A percentile compares a stretch with the other conserved stretches of the same genome.
phyloP scores from a whole-genome alignment of 2,113 vertebrate genomes.

The Brachyhypopomus gauderio region DNA sequence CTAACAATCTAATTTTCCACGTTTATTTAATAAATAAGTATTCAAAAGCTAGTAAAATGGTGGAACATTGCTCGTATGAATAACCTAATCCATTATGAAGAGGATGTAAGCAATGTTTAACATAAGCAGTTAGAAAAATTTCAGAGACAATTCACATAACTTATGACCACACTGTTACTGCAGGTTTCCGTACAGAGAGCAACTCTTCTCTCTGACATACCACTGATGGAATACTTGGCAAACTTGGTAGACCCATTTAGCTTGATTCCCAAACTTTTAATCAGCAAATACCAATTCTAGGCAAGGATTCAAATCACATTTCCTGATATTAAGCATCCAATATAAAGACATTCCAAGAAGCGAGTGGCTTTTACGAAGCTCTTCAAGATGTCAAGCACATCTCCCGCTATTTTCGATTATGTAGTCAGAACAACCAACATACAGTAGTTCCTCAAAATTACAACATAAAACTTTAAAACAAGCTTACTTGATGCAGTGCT shows the following conservation, averaged over 20 bases:
- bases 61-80: not conserved
- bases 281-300: slow-evolving; percentile 20
- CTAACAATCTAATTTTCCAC: no score
- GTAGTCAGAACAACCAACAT: not conserved
- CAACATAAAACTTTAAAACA: not conserved
- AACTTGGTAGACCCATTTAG: not conserved
- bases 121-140: not conserved
- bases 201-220: not conserved
- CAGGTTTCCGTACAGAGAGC: not conserved
- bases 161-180: not conserved
- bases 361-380: not conserved
- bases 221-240: not conserved
- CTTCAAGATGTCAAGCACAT: slow-evolving; percentile 5
- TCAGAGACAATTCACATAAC: not conserved
- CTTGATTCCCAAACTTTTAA: not conserved
- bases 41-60: not conserved
- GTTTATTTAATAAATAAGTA: no score
- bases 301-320: not conserved
- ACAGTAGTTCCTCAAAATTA: not conserved
- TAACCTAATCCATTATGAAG: not conserved
- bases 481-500: no score
- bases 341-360: not conserved
- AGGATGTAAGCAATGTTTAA: not conserved
- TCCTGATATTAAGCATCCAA: not conserved
- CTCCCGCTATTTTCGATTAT: not conserved